A percentile compares a stretch with the other conserved stretches of the same genome.
Conservation (phyloP, 2,113 vertebrate species). For the Xyrauchen texanus region DNA sequence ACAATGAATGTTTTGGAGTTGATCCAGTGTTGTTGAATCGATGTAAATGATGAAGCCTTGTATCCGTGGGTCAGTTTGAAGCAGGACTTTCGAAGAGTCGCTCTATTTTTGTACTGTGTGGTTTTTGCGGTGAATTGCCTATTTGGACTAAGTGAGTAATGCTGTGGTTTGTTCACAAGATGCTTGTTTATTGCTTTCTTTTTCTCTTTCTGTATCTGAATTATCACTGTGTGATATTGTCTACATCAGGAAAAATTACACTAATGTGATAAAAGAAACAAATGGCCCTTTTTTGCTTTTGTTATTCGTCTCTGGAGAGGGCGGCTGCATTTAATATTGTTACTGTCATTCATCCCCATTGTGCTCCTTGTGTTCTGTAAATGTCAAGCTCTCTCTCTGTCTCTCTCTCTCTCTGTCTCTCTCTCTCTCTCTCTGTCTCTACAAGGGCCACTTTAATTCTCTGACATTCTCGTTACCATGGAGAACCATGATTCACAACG, state of each 20-base stretch:
- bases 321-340: conserved; percentile 12
- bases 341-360: conserved; percentile 34
- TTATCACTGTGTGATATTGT: conserved; percentile 51
- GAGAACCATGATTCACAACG: conserved; percentile 1
- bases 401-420: conserved; percentile 2
- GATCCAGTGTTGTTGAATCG: conserved; percentile 9
- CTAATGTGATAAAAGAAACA: conserved; percentile 30
- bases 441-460: conserved; percentile 31
- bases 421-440: conserved; percentile 17
- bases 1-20: conserved; percentile 4
- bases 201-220: conserved; percentile 25
- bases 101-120: conserved; percentile 56
- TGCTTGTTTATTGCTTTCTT: conserved; percentile 24
- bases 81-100: neutral
- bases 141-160: conserved; percentile 5
- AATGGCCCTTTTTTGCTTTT: conserved; percentile 11
- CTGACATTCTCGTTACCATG: conserved; percentile 33
- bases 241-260: conserved; percentile 25
- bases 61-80: conserved; percentile 4
- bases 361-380: conserved; percentile 31
- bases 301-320: neutral
- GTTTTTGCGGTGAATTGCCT: conserved; percentile 21
- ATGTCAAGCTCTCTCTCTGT: conserved; percentile 30
- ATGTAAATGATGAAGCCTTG: neutral
- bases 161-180: conserved; percentile 1